phyloP scores from a whole-genome alignment of 23 tunicate genomes.

The Aplidium turbinatum region DNA sequence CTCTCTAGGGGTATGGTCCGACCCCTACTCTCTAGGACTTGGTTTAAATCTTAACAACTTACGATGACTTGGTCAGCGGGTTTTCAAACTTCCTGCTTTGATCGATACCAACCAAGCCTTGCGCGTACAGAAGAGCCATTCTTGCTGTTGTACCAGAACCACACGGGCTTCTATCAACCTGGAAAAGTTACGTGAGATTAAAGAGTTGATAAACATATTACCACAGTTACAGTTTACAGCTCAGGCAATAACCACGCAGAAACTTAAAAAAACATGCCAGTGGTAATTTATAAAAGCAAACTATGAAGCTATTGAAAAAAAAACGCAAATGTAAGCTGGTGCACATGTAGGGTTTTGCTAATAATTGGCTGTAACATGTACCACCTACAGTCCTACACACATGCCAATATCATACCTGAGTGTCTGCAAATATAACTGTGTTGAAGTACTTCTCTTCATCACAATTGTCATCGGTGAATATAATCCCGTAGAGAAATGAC shows the following conservation, averaged over 20 bases:
- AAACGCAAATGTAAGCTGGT: no score
- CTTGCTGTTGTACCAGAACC: constrained; percentile 66
- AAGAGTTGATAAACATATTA: not conserved
- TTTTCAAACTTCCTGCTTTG: constrained; percentile 35
- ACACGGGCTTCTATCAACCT: constrained; percentile 69
- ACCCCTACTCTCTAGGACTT: no score
- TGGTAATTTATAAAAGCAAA: no score
- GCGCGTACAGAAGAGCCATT: constrained; percentile 38
- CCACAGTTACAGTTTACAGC: not conserved
- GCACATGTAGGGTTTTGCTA: no score
- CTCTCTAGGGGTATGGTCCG: no score
- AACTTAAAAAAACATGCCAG: constrained; percentile 2
- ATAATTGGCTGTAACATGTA: no score
- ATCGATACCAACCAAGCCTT: constrained; percentile 12
- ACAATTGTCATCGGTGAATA: constrained; percentile 46
- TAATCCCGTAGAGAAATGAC: constrained; percentile 38
- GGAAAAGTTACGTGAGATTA: not conserved
- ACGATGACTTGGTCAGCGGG: constrained; percentile 38
- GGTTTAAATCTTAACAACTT: constrained; percentile 1
- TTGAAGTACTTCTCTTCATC: no score
- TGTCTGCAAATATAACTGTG: no score
- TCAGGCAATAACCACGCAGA: not conserved
- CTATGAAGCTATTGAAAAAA: no score
- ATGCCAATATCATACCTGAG: no score
- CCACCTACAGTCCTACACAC: no score